Conservation (phyloP, 2,113 vertebrate species). For the Oryzias melastigma region DNA sequence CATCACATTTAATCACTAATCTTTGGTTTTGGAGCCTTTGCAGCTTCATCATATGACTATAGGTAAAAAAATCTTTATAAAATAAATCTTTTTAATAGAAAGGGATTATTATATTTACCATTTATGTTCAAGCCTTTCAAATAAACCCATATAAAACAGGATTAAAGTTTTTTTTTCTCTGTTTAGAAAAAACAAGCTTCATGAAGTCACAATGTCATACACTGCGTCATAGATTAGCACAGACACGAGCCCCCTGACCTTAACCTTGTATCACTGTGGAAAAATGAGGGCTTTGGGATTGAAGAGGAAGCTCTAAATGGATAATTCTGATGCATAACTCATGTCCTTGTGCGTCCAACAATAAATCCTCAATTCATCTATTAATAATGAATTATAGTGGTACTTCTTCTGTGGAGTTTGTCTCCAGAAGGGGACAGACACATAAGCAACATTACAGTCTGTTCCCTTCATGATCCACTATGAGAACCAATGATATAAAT, state of each 20-base stretch:
- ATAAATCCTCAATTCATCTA: slow-evolving; percentile 40
- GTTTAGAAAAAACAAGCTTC: too few relatives aligned
- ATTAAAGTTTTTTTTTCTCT: too few relatives aligned
- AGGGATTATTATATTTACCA: too few relatives aligned
- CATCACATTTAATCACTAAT: too few relatives aligned
- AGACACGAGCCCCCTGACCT: slow-evolving; percentile 81
- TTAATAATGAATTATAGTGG: slow-evolving; percentile 49
- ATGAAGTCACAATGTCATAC: slow-evolving; percentile 8
- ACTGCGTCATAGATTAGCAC: slow-evolving; percentile 83
- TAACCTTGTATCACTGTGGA: slow-evolving; percentile 82
- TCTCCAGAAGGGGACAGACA: slow-evolving; percentile 10
- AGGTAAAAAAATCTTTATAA: too few relatives aligned
- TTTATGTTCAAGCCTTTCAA: too few relatives aligned
- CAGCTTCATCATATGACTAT: too few relatives aligned
- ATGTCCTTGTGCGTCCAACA: slow-evolving; percentile 43
- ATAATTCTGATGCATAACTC: slow-evolving; percentile 22
- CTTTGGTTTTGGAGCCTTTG: too few relatives aligned
- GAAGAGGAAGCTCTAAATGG: slow-evolving; percentile 50
- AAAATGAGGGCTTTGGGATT: slow-evolving; percentile 81
- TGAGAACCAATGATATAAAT: not conserved
- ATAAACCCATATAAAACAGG: too few relatives aligned
- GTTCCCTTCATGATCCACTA: slow-evolving; percentile 12
- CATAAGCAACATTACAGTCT: slow-evolving; percentile 1
- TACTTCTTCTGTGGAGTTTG: slow-evolving; percentile 43
- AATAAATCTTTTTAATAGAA: too few relatives aligned